Evolutionary conservation across 1,140 invertebrate genomes (phyloP), one percentile per base, ranked within the genome.

Genomic region (Drosophila hydei): DNA sequence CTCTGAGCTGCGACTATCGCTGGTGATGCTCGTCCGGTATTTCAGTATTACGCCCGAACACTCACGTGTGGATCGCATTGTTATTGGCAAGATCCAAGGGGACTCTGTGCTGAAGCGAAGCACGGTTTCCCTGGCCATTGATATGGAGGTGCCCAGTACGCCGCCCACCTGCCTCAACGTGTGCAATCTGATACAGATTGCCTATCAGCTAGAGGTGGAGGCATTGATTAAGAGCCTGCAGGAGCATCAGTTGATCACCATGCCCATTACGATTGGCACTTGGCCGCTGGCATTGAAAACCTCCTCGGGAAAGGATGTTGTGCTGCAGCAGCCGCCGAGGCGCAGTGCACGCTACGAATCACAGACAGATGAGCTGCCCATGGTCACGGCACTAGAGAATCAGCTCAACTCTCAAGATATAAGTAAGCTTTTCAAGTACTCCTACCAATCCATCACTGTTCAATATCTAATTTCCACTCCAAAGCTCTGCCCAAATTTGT

Each of bases 91-190:
- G 55, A 84, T 33, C 91, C 92, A 11, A 89, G 93, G 61, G 79
- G 91, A 40, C 93, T 92, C 16, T 91, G 93, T 72, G 91, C 92
- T 72, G 94, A 93, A 90, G 3, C 75, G 77, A 8, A 61, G 73
- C 54, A 90, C 85, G 2, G 75, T 83, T 9, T 77, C 90, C 5
- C 33, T 87, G 43, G 76, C 59, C 43, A 64, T 81, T 40, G 91
- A 89, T 27, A 79, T 96, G 40, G 91, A 92, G 11, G 92, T 96
- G 33, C 95, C 95, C 0, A 92, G 95, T 1, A 90, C 95, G 65
- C 95, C 95, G 9, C 95, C 95, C 94, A 95, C 95, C 0, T 91
- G 90, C 87, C 91, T 96, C 0, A 92, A 93, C 16, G 93, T 94
- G 71, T 96, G 95, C 75, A 92, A 92, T 27, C 93, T 96, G 7